Conservation (phyloP, 2,797 vertebrate genomes). For the Poeciliopsis turneri region DNA sequence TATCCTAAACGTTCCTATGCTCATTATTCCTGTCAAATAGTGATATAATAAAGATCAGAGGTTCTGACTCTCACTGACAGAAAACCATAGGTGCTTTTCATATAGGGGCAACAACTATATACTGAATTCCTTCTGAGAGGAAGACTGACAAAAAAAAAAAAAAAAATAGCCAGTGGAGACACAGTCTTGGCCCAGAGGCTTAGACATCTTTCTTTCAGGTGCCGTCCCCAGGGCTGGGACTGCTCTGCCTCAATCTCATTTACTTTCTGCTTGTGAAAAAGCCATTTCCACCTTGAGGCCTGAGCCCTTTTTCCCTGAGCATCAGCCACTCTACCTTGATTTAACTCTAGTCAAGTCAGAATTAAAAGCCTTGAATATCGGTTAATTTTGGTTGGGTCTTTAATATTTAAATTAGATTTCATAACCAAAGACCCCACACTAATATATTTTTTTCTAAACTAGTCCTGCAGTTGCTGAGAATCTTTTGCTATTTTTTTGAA, state of each 20-base stretch:
- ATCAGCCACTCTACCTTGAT: background rate
- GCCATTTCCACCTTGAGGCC: background rate
- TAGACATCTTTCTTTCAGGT: background rate
- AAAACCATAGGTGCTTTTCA: background rate
- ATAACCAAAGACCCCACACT: background rate
- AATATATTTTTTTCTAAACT: background rate
- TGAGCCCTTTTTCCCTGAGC: background rate
- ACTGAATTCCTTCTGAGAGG: background rate
- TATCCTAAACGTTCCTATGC: background rate
- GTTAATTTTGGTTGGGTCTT: background rate
- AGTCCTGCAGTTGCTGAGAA: background rate
- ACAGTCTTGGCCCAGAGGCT: background rate
- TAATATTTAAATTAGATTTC: background rate
- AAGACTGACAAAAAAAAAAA: background rate
- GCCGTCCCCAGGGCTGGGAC: background rate
- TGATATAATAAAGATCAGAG: background rate
- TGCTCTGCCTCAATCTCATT: slow-evolving; percentile 1
- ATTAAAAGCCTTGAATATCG: background rate
- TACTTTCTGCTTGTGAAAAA: background rate
- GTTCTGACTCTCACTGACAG: background rate
- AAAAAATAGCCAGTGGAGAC: background rate
- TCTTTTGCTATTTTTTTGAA: background rate
- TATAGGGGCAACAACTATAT: background rate
- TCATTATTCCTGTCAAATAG: background rate
- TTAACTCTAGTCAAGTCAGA: background rate